Base-by-base conservation (phyloP, 1,140 invertebrate genomes). In the Patella vulgata region DNA sequence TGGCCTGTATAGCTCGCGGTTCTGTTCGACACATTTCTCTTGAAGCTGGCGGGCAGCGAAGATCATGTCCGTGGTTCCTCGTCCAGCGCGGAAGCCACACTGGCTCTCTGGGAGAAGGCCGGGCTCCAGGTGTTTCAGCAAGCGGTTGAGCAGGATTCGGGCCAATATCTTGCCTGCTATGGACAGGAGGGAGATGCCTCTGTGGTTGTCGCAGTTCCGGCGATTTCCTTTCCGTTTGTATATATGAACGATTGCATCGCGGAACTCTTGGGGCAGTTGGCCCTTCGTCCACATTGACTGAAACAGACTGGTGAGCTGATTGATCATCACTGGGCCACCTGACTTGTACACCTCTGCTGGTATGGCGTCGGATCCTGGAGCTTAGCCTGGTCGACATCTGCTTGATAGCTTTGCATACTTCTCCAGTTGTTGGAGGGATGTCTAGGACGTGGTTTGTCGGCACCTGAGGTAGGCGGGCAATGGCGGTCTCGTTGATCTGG, bases 21-120 rank as follows among this genome's bases (percentile, higher is more conserved):
- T n/a, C n/a, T n/a, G 30, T n/a, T n/a, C n/a, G n/a, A n/a, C n/a
- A n/a, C 63, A 67, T 39, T 69, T 71, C 36, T 71, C 59, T 36
- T 64, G 56, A 0, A 66, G 36, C 42, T 71, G 69, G n/a, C 31
- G 21, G 2, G 59, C 47, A 28, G 56, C 54, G 47, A 73, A 70
- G 11, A 57, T 53, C 59, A 62, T 71, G 39, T 61, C 68, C 0
- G 56, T 50, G n/a, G 63, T 70, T 5, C 63, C 52, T 6, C 68
- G 33, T 30, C 53, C 17, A 12, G 42, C n/a, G n/a, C 59, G 44
- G 36, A 62, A 63, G 14, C 59, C 59, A 28, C 68, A 68, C 55
- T 66, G 66, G 14, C 51, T 46, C 53, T 71, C 68, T 39, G 61
- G 58, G 23, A 61, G 48, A 11, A 64, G 23, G 23, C 39, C 42